Percentiles rank a stretch among this genome's conserved stretches.
Evolutionary conservation across 2,113 vertebrate genomes (phyloP).

Genomic region (Amphiprion percula): DNA sequence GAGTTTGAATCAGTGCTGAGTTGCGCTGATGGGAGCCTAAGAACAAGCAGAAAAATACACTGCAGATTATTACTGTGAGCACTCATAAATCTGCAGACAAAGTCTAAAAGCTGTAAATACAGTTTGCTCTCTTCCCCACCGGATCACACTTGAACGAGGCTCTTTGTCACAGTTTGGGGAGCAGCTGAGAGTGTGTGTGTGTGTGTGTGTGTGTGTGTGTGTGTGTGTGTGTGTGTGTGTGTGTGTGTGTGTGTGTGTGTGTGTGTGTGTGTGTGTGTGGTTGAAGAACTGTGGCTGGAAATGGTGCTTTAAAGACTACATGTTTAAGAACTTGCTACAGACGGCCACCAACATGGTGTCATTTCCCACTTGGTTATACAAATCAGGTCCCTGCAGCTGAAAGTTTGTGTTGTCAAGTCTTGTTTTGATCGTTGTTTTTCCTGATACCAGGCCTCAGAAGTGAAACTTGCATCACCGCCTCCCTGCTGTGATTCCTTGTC

Average conservation of each 20-base stretch:
- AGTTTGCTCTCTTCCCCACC: not conserved
- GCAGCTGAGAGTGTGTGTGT: too few species aligned
- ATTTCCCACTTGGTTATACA: slow-evolving; percentile 8
- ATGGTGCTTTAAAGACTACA: not conserved
- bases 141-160: not conserved
- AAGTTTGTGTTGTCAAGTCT: slow-evolving; percentile 12
- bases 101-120: slow-evolving; percentile 2
- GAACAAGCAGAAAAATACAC: not conserved
- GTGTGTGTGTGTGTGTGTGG: not conserved
- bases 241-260: too few species aligned
- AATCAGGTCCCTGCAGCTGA: slow-evolving; percentile 5
- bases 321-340: too few species aligned
- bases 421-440: slow-evolving; percentile 33
- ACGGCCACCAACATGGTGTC: not conserved
- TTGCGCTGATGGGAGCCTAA: not conserved
- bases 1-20: not conserved
- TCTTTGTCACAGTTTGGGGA: not conserved
- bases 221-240: too few species aligned
- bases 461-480: slow-evolving; percentile 30
- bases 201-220: too few species aligned
- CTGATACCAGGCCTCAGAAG: slow-evolving; percentile 13
- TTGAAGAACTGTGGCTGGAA: not conserved
- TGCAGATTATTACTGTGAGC: not conserved
- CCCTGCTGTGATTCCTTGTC: not conserved
- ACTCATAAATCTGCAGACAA: not conserved